Conservation (phyloP, 2,797 vertebrate genomes). For the Phaenicophaeus curvirostris region DNA sequence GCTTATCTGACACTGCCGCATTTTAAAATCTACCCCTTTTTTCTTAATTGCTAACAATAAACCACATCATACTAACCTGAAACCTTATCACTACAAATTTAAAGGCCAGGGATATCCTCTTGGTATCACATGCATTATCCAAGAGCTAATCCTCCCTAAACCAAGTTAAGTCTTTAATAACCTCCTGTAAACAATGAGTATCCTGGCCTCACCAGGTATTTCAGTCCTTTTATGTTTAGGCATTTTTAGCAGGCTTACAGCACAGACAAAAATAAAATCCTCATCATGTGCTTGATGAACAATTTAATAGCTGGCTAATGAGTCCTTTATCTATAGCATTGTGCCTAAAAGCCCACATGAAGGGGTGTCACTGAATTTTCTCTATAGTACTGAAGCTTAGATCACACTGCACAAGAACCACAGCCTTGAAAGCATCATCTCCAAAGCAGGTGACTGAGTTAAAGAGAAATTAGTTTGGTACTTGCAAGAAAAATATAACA, state of each 20-base stretch:
- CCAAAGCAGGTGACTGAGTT: neutral
- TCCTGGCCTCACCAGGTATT: neutral
- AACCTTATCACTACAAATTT: neutral
- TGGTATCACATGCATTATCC: neutral
- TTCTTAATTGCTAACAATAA: neutral
- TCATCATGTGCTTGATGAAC: neutral
- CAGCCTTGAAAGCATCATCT: neutral
- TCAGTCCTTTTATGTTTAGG: neutral
- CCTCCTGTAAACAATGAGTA: conserved; percentile 1
- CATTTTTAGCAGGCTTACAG: conserved; percentile 7
- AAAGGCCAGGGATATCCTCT: neutral
- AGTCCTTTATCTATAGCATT: neutral
- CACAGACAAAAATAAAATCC: neutral
- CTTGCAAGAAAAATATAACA: neutral
- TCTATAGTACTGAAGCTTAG: neutral
- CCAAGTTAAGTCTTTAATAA: conserved; percentile 41
- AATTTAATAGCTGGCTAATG: neutral
- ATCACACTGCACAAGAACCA: neutral
- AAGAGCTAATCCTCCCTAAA: conserved; percentile 30
- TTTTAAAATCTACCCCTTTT: neutral
- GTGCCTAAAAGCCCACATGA: conserved; percentile 1
- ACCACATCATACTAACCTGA: neutral
- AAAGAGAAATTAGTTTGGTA: neutral
- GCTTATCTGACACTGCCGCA: neutral
- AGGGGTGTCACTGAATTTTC: neutral